A percentile compares a stretch with the other conserved stretches of the same genome.
These are phyloP conservation scores for Tinea trinotella DNA, from an alignment of 2,888 invertebrate genomes.

Conservation along the genomic window DNA sequence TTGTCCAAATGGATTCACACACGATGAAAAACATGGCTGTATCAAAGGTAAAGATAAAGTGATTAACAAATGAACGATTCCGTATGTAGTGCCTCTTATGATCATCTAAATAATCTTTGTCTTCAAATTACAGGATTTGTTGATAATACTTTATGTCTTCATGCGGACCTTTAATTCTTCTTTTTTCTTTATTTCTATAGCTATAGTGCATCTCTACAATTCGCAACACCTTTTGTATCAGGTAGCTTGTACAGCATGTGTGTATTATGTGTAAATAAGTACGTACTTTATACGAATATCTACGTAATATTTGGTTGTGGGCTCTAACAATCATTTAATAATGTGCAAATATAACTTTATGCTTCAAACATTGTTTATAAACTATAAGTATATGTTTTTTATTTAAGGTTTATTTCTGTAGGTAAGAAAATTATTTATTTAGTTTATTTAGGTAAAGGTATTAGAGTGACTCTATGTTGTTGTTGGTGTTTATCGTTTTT, in stretches of 20 bases:
- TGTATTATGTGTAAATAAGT: conserved; percentile 47
- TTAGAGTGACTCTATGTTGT: neutral
- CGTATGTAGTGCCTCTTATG: conserved; percentile 52
- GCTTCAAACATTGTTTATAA: conserved; percentile 67
- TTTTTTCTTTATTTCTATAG: conserved; percentile 57
- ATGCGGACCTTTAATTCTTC: conserved; percentile 59
- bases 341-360: conserved; percentile 36
- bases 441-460: neutral
- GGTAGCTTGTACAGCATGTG: conserved; percentile 60
- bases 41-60: conserved; percentile 87
- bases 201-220: conserved; percentile 60
- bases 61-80: conserved; percentile 41
- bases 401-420: neutral
- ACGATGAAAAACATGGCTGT: conserved; percentile 94
- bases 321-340: conserved; percentile 21
- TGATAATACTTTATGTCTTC: conserved; percentile 65
- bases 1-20: conserved; percentile 94
- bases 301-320: conserved; percentile 36
- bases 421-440: neutral
- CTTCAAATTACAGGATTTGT: conserved; percentile 71
- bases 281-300: neutral
- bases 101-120: conserved; percentile 65
- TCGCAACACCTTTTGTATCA: conserved; percentile 57
- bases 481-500: neutral
- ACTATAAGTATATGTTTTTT: neutral